Evolutionary conservation across 2,797 vertebrate genomes (phyloP).

Genomic region (Anas bernieri): DNA sequence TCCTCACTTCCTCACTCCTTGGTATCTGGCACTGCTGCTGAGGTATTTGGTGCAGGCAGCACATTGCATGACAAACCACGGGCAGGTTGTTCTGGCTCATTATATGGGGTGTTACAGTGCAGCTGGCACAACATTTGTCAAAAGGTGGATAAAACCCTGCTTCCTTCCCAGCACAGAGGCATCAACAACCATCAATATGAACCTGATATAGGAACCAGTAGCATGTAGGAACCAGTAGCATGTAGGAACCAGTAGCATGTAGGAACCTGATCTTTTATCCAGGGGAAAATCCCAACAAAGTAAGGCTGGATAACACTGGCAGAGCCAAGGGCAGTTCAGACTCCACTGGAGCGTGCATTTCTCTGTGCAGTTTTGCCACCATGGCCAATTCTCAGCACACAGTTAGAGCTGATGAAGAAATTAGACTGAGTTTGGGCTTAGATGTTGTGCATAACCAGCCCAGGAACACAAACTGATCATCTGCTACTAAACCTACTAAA

Average conservation of each 20-base stretch:
- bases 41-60: neutral
- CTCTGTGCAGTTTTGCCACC: neutral
- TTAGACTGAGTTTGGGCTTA: neutral
- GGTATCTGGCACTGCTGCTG: neutral
- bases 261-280: neutral
- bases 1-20: neutral
- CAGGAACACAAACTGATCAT: neutral
- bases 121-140: neutral
- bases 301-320: neutral
- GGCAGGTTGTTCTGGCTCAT: neutral
- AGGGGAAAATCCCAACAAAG: neutral
- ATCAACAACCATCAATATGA: neutral
- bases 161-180: neutral
- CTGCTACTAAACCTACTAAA: neutral
- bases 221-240: neutral
- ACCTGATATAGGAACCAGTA: neutral
- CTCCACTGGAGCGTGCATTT: neutral
- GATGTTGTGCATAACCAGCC: neutral
- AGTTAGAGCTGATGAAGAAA: neutral
- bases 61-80: fast-evolving
- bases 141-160: neutral
- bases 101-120: neutral
- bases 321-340: neutral
- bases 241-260: neutral
- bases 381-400: neutral